These are phyloP conservation scores for Amniataba percoides DNA, from an alignment of 2,797 vertebrate species.

Conservation along the genomic window DNA sequence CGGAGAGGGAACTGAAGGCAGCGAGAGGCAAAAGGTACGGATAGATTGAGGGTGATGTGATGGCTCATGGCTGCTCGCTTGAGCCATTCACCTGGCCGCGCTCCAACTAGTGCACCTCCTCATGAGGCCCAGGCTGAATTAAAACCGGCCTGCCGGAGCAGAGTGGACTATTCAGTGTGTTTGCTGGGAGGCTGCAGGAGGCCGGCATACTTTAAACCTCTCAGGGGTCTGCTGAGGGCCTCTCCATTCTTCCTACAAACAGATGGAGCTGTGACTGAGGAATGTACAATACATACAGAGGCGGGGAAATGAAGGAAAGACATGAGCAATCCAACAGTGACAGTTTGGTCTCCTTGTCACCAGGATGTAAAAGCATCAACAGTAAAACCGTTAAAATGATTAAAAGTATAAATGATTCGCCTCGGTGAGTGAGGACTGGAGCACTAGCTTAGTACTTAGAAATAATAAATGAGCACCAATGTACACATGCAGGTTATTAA, in stretches of 20 bases:
- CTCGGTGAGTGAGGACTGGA: background rate
- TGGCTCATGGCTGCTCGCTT: slow-evolving; percentile 54
- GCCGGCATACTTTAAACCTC: slow-evolving; percentile 77
- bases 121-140: slow-evolving; percentile 75
- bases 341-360: background rate
- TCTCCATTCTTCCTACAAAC: slow-evolving; percentile 72
- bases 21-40: slow-evolving; percentile 13
- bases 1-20: slow-evolving; percentile 1
- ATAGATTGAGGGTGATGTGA: slow-evolving; percentile 51
- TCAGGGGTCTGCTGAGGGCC: slow-evolving; percentile 72
- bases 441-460: background rate
- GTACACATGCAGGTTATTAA: background rate
- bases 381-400: background rate
- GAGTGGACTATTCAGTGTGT: slow-evolving; percentile 62
- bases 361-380: background rate
- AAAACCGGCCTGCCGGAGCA: slow-evolving; percentile 66
- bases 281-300: slow-evolving; percentile 59
- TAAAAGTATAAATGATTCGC: background rate
- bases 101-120: slow-evolving; percentile 70
- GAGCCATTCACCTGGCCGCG: slow-evolving; percentile 65
- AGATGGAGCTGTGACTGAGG: slow-evolving; percentile 67
- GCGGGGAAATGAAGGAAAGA: slow-evolving; percentile 24
- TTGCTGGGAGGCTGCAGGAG: slow-evolving; percentile 76
- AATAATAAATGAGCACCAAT: background rate
- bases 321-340: slow-evolving; percentile 6